A percentile compares a stretch with the other conserved stretches of the same genome.
Evolutionary conservation across 2,888 invertebrate genomes (phyloP).

Genomic region (Catocala sponsa): DNA sequence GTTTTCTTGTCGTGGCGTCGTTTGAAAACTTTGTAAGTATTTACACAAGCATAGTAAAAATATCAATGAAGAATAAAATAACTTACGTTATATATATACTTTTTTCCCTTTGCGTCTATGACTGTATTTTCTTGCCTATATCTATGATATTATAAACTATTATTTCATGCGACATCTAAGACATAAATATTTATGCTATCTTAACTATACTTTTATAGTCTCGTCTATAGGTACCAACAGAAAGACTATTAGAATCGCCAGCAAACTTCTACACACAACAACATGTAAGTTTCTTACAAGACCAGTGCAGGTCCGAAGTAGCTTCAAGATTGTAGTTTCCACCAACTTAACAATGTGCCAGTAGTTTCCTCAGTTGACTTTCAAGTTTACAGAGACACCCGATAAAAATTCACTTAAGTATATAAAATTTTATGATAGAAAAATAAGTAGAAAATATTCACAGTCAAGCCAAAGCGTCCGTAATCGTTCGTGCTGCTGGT

Average conservation of each 20-base stretch:
- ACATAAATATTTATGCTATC: no score
- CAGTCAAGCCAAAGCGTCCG: neutral
- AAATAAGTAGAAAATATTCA: slow-evolving; percentile 6
- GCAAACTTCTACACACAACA: slow-evolving; percentile 3
- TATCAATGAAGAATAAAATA: no score
- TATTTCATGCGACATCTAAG: no score
- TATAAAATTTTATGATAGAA: slow-evolving; percentile 10
- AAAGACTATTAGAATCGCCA: neutral
- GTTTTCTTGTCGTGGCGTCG: no score
- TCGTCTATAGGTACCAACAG: no score
- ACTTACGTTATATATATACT: no score
- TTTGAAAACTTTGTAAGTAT: no score
- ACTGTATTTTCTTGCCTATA: no score
- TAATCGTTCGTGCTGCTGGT: neutral
- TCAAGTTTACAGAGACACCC: slow-evolving; percentile 2
- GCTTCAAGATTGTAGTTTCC: slow-evolving; percentile 8
- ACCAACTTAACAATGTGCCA: slow-evolving; percentile 9
- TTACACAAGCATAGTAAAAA: no score
- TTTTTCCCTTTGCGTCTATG: no score
- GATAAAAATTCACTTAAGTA: slow-evolving; percentile 8
- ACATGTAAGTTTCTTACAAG: neutral
- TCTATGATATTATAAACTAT: no score
- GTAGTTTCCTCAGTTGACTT: slow-evolving; percentile 12
- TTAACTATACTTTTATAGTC: no score
- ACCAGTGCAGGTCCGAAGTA: neutral